Evolutionary conservation across 1,140 invertebrate species (phyloP).

Genomic region (Pseudoatta argentina): DNA sequence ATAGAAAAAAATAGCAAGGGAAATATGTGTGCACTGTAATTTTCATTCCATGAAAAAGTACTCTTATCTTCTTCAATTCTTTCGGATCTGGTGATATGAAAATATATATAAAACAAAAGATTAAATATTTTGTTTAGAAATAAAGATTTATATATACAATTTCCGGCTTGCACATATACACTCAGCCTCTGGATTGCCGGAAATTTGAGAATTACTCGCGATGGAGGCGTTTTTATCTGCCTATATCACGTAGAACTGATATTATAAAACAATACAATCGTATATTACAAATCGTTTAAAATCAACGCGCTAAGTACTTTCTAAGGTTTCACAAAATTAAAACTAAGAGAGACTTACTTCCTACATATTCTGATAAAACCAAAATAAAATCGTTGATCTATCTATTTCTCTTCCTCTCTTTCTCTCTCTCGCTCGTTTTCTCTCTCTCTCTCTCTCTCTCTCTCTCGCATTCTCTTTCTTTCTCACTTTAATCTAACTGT

Average conservation of each 20-base stretch:
- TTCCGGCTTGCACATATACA: slow-evolving; percentile 11
- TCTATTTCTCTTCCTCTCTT: neutral
- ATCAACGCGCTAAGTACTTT: slow-evolving; percentile 50
- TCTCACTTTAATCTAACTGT: slow-evolving; percentile 41
- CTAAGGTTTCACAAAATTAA: slow-evolving; percentile 20
- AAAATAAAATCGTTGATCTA: slow-evolving; percentile 19
- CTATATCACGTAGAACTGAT: slow-evolving; percentile 1
- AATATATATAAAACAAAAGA: neutral
- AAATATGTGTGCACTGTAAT: neutral
- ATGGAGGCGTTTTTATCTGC: neutral
- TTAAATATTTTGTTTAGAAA: slow-evolving; percentile 35
- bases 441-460: neutral
- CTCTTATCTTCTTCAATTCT: neutral
- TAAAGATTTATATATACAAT: slow-evolving; percentile 33
- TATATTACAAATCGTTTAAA: slow-evolving; percentile 51
- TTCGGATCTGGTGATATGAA: neutral
- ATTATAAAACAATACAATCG: slow-evolving; percentile 38
- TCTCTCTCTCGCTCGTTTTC: neutral
- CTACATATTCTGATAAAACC: slow-evolving; percentile 24
- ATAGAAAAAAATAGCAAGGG: neutral
- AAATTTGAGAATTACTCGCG: slow-evolving; percentile 42
- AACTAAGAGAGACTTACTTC: slow-evolving; percentile 16
- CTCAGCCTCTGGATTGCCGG: slow-evolving; percentile 30
- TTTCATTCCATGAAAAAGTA: neutral
- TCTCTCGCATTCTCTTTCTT: neutral